Evolutionary conservation across 2,888 invertebrate species (phyloP).

Genomic region (Melikaiella ostensackeni): DNA sequence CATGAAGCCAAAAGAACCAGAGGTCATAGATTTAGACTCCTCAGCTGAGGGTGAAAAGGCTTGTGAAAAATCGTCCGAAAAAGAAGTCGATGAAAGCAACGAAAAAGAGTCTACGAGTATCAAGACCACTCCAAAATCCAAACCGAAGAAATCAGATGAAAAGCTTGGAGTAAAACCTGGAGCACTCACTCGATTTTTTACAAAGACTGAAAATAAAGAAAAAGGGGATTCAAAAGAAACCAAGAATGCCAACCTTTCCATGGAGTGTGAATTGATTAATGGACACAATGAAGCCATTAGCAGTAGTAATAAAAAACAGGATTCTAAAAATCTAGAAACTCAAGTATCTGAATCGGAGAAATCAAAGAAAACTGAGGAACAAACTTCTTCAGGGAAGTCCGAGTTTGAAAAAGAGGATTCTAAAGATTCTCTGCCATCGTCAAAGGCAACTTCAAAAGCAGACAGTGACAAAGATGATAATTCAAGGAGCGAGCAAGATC

Average conservation of each 20-base stretch:
- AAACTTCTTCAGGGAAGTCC: background rate
- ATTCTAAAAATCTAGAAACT: conserved; percentile 5
- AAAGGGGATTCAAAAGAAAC: conserved; percentile 26
- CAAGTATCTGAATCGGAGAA: conserved; percentile 17
- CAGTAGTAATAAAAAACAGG: conserved; percentile 5
- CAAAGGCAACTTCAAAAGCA: conserved; percentile 37
- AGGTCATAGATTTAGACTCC: conserved; percentile 23
- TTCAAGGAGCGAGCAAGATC: conserved; percentile 29
- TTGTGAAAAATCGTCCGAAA: conserved; percentile 34
- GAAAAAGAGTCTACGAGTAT: conserved; percentile 44
- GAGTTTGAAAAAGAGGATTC: conserved; percentile 8
- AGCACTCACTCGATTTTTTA: conserved; percentile 55
- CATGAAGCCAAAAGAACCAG: conserved; percentile 39
- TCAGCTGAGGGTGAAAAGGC: conserved; percentile 33
- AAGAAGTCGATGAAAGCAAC: conserved; percentile 36
- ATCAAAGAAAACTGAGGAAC: conserved; percentile 8
- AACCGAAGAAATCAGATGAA: conserved; percentile 50
- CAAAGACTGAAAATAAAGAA: conserved; percentile 51
- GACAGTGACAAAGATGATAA: conserved; percentile 37
- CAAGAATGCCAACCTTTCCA: conserved; percentile 18
- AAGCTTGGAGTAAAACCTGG: conserved; percentile 52
- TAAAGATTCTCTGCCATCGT: conserved; percentile 9
- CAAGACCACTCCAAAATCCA: conserved; percentile 44
- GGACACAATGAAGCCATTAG: conserved; percentile 17
- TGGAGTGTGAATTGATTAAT: conserved; percentile 11